These are phyloP conservation scores for Leptopilina syphax DNA, from an alignment of 2,888 invertebrate genomes.

Conservation along the genomic window DNA sequence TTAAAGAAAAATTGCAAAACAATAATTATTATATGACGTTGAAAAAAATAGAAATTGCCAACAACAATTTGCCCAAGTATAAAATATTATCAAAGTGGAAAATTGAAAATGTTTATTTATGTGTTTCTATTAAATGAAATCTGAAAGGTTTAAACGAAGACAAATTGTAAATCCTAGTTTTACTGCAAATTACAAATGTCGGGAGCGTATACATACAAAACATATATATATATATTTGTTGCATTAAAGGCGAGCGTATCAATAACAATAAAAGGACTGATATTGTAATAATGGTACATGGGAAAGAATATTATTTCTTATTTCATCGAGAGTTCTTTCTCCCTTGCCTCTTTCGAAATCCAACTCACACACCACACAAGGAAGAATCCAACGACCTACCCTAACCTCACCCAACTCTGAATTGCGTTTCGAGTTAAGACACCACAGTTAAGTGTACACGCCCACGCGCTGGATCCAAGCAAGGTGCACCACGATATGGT, in stretches of 20 bases:
- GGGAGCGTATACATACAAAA: background rate
- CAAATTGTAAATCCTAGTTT: slow-evolving; percentile 34
- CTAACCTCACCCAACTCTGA: slow-evolving; percentile 38
- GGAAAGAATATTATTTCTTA: slow-evolving; percentile 40
- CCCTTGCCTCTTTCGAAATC: slow-evolving; percentile 18
- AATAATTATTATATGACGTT: too few relatives aligned
- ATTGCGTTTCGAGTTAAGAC: slow-evolving; percentile 36
- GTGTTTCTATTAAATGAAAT: slow-evolving; percentile 19
- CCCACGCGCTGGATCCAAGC: slow-evolving; percentile 29
- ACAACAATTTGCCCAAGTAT: background rate
- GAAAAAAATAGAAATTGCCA: too few relatives aligned
- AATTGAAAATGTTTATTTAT: slow-evolving; percentile 21
- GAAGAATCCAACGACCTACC: slow-evolving; percentile 37
- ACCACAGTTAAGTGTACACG: slow-evolving; percentile 29
- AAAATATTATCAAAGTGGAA: background rate
- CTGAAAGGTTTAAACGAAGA: slow-evolving; percentile 9
- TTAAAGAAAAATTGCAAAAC: too few relatives aligned
- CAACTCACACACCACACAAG: slow-evolving; percentile 29
- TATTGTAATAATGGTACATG: slow-evolving; percentile 38
- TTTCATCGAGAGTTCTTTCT: slow-evolving; percentile 10
- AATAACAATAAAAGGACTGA: slow-evolving; percentile 35
- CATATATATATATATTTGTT: background rate
- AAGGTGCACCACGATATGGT: slow-evolving; percentile 17
- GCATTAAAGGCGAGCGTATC: slow-evolving; percentile 22
- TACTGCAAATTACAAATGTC: slow-evolving; percentile 36